These are phyloP conservation scores for Trichopria drosophilae DNA, from an alignment of 2,888 invertebrate species.

Conservation along the genomic window DNA sequence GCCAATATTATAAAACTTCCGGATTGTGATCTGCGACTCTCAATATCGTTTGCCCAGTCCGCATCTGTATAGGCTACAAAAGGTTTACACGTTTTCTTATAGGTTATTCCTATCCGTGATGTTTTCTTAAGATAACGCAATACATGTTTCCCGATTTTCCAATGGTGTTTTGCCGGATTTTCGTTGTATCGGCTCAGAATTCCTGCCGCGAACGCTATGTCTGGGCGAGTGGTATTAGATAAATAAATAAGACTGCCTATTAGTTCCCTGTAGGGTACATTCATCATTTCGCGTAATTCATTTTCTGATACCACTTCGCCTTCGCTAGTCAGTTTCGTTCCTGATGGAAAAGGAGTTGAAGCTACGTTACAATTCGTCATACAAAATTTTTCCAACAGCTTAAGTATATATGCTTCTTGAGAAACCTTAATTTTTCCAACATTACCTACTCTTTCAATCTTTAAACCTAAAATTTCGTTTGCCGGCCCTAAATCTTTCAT, in stretches of 20 bases:
- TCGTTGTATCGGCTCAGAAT: slow-evolving; percentile 30
- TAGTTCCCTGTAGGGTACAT: slow-evolving; percentile 21
- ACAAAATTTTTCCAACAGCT: slow-evolving; percentile 15
- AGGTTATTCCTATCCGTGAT: slow-evolving; percentile 27
- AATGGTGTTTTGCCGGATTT: slow-evolving; percentile 21
- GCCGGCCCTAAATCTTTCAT: slow-evolving; percentile 25
- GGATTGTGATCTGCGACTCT: slow-evolving; percentile 27
- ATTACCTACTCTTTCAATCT: slow-evolving; percentile 15
- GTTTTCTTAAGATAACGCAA: slow-evolving; percentile 30
- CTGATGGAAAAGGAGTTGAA: slow-evolving; percentile 20
- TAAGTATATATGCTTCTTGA: slow-evolving; percentile 13
- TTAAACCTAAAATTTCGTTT: slow-evolving; percentile 16
- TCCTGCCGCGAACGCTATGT: slow-evolving; percentile 33
- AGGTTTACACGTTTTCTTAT: slow-evolving; percentile 15
- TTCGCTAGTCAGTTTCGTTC: slow-evolving; percentile 16
- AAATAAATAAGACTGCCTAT: slow-evolving; percentile 24
- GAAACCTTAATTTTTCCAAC: slow-evolving; percentile 20
- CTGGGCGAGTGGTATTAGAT: slow-evolving; percentile 19
- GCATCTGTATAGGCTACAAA: slow-evolving; percentile 29
- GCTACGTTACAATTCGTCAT: slow-evolving; percentile 1
- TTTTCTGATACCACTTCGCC: slow-evolving; percentile 5
- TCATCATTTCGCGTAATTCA: slow-evolving; percentile 4
- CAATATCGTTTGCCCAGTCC: slow-evolving; percentile 29
- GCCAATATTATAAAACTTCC: slow-evolving; percentile 24
- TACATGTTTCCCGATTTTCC: slow-evolving; percentile 29